Percentiles rank a stretch among this genome's conserved stretches.
Conservation (phyloP, 1,140 invertebrate species). For the Cydia splendana region DNA sequence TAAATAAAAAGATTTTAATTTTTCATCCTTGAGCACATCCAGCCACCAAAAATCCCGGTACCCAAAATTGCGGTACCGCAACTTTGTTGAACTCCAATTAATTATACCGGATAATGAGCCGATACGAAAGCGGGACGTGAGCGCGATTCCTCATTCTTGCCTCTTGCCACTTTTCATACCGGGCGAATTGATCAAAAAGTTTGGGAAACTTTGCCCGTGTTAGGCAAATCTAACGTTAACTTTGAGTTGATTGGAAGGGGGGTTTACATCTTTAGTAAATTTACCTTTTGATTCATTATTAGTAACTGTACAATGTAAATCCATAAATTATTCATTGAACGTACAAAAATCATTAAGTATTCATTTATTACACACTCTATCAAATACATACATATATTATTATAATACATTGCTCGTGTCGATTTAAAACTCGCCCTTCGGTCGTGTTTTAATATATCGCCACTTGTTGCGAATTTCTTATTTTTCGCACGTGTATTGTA, state of each 20-base stretch:
- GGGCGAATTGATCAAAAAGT: conserved; percentile 5
- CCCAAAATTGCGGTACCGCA: conserved; percentile 12
- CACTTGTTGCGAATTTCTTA: no score
- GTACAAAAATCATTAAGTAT: no score
- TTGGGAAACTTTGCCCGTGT: conserved; percentile 2
- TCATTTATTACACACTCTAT: no score
- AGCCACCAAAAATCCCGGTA: background rate
- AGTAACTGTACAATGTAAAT: no score
- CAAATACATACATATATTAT: no score
- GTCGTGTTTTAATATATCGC: no score
- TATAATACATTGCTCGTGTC: no score
- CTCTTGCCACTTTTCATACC: conserved; percentile 29
- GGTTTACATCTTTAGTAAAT: background rate
- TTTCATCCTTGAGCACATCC: background rate
- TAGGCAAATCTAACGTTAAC: background rate
- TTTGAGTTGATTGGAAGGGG: background rate
- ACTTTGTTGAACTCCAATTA: conserved; percentile 29
- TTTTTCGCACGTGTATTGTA: no score
- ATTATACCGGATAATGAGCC: conserved; percentile 31
- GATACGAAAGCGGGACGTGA: conserved; percentile 19
- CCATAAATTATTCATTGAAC: no score
- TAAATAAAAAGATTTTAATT: background rate
- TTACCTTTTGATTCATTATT: background rate
- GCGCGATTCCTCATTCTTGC: conserved; percentile 23
- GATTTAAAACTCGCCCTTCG: no score